Base-by-base conservation (phyloP, 2,888 invertebrate genomes). In the Vesta saturnalis region DNA sequence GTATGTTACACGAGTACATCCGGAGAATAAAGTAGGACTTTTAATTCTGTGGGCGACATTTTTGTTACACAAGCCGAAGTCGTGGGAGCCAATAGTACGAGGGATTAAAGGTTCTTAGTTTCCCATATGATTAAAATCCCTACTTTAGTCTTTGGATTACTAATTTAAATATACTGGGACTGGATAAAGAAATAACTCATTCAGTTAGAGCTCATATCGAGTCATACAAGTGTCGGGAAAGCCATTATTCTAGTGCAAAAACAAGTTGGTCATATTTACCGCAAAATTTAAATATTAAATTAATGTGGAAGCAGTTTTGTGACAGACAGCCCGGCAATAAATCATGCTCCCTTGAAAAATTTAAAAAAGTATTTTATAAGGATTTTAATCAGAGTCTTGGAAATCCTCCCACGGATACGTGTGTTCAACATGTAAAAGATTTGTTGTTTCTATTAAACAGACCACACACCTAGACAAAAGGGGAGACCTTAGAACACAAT, bases 401-500 rank as follows among this genome's bases (percentile, higher is more conserved):
- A 18, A 49, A 18, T 49, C 47, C 47, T 49, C 47, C 10, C 15
- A 49, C 47, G 3, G 47, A 49, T 15, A 18, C 47, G 10, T 49
- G 47, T n/a, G n/a, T 18, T 49, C 47, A 1, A 54, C 21, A 4
- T 54, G 22, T 54, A 54, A 54, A 19, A 54, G 19, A 54, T 14
- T 54, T 19, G 6, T n/a, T 10, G 14, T 54, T 22, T 54, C 54
- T 21, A 54, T 54, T 21, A 54, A 54, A 54, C 5, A 1, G 18
- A 49, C 22, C 14, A 54, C 18, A 14, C 12, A 22, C 12, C 1
- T 22, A 10, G 14, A 18, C 19, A 19, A 54, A 54, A 54, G 19
- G 10, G n/a, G n/a, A 54, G 22, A 19, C 23, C 56, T 23, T 35
- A 64, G 54, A 47, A 59, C 58, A 15, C 19, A 64, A 22, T 64